Evolutionary conservation across 2,797 vertebrate species (phyloP).

Genomic region (Tapirus indicus): DNA sequence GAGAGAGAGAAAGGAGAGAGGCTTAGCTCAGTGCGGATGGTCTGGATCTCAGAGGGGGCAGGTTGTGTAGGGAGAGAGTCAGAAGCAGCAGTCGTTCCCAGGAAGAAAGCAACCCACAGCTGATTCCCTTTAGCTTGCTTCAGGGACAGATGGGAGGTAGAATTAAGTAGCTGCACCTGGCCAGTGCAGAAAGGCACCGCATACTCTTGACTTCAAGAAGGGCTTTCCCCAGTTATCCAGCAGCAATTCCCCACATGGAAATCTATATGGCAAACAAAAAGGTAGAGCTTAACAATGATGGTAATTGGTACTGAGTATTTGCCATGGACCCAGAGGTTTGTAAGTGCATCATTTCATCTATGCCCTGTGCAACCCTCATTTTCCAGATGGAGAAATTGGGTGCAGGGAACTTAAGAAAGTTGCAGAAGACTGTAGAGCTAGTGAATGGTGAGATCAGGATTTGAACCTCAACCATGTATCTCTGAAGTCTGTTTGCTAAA

Average conservation of each 20-base stretch:
- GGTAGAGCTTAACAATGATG: background rate
- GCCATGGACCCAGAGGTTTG: background rate
- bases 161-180: background rate
- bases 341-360: background rate
- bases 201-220: background rate
- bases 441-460: background rate
- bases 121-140: background rate
- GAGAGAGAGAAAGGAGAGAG: background rate
- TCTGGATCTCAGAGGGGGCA: background rate
- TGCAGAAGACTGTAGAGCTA: background rate
- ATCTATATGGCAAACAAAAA: background rate
- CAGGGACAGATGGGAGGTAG: background rate
- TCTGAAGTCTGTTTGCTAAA: background rate
- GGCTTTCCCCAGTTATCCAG: background rate
- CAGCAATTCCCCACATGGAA: background rate
- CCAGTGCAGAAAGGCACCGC: background rate
- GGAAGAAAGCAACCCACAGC: background rate
- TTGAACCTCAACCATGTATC: background rate
- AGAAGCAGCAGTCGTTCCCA: background rate
- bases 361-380: background rate
- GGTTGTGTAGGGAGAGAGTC: background rate
- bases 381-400: background rate
- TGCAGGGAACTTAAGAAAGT: too few species aligned
- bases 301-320: background rate
- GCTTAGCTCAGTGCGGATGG: background rate